phyloP scores from a whole-genome alignment of 2,797 vertebrate species.

The Schizopygopsis malacanthus region DNA sequence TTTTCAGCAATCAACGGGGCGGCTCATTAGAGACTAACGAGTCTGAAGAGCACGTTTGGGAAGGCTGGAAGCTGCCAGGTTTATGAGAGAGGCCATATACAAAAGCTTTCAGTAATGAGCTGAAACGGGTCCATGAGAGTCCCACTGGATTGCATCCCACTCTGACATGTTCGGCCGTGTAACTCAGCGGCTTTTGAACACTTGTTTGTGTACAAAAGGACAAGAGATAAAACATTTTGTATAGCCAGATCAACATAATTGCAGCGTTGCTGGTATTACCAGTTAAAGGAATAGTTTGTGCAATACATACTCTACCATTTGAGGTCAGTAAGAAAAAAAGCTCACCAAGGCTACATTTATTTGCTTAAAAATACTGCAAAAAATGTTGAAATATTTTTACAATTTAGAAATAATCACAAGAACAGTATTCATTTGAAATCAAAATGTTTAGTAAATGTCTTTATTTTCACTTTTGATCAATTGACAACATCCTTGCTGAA shows the following conservation, averaged over 20 bases:
- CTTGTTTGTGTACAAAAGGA: constrained; percentile 8
- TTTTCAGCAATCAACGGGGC: constrained; percentile 40
- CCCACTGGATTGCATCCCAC: constrained; percentile 23
- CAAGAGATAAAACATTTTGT: neutral
- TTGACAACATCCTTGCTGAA: neutral
- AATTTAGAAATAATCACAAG: too few relatives aligned
- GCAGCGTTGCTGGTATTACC: neutral
- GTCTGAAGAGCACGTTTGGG: constrained; percentile 34
- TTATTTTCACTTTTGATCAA: neutral
- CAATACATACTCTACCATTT: neutral
- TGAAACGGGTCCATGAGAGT: constrained; percentile 45
- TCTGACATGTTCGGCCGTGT: constrained; percentile 21
- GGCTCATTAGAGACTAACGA: constrained; percentile 55
- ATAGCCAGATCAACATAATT: neutral
- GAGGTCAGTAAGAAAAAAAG: neutral
- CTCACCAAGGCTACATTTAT: neutral
- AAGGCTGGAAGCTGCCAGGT: constrained; percentile 32
- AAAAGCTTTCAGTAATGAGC: constrained; percentile 49
- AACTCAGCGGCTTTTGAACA: neutral
- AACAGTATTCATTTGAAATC: neutral
- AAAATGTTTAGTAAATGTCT: neutral
- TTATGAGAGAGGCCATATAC: constrained; percentile 33
- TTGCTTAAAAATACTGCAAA: neutral
- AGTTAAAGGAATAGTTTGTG: neutral
- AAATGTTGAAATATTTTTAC: neutral